These are phyloP conservation scores for Hylaea fasciaria DNA, from an alignment of 2,888 invertebrate genomes.

Conservation along the genomic window DNA sequence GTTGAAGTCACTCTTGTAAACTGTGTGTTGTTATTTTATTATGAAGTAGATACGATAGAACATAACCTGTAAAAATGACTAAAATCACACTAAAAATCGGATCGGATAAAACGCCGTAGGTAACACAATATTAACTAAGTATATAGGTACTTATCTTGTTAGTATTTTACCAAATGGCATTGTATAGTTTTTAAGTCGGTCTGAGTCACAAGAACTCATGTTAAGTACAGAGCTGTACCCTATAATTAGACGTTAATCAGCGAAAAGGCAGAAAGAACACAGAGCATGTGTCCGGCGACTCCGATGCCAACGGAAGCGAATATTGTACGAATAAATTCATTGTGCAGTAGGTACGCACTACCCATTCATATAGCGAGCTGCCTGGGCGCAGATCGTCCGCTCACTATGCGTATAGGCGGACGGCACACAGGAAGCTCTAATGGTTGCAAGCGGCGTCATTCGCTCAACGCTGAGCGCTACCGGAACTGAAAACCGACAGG, in stretches of 20 bases:
- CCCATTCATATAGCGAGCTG: constrained; percentile 70
- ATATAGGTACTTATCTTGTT: neutral
- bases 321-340: constrained; percentile 77
- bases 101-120: no score
- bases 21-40: constrained; percentile 37
- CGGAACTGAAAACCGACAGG: constrained; percentile 75
- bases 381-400: constrained; percentile 63
- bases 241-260: constrained; percentile 83
- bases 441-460: constrained; percentile 60
- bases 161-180: constrained; percentile 49
- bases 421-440: constrained; percentile 76
- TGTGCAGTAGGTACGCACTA: constrained; percentile 61
- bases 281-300: constrained; percentile 55
- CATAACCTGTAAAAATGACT: constrained; percentile 1
- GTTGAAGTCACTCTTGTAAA: constrained; percentile 41
- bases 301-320: constrained; percentile 78
- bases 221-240: constrained; percentile 65
- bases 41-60: constrained; percentile 3
- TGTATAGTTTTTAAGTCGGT: constrained; percentile 54
- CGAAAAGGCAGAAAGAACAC: constrained; percentile 76
- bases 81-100: neutral
- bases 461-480: constrained; percentile 50
- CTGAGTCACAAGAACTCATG: constrained; percentile 77
- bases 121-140: neutral
- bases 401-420: constrained; percentile 50